A percentile compares a stretch with the other conserved stretches of the same genome.
Evolutionary conservation across 2,113 vertebrate species (phyloP).

Genomic region (Melanostigma gelatinosum): DNA sequence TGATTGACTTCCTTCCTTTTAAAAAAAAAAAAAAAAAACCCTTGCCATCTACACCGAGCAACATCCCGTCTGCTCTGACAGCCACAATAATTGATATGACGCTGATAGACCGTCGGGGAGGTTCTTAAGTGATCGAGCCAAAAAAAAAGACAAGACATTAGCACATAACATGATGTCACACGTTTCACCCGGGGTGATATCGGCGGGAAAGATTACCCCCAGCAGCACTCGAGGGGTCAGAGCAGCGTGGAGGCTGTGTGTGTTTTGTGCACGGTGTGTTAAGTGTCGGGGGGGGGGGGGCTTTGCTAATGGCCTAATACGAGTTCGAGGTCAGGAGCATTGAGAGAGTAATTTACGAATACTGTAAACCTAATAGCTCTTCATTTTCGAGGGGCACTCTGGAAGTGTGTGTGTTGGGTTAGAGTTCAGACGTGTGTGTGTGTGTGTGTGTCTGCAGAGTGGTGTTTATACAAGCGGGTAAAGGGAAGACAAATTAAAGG

Average conservation of each 20-base stretch:
- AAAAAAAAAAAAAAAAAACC: conserved; percentile 22
- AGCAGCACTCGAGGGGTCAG: conserved; percentile 24
- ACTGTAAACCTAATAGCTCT: conserved; percentile 38
- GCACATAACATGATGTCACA: conserved; percentile 16
- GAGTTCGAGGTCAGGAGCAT: conserved; percentile 30
- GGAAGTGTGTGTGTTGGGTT: conserved; percentile 12
- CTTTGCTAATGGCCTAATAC: conserved; percentile 55
- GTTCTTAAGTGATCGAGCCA: conserved; percentile 21
- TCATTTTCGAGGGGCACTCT: conserved; percentile 32
- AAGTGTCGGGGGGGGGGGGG: conserved; percentile 43
- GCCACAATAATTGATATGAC: conserved; percentile 15
- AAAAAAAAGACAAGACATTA: conserved; percentile 27
- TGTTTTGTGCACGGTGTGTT: conserved; percentile 33
- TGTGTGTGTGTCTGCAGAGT: neutral
- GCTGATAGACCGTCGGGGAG: conserved; percentile 30
- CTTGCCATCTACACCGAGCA: neutral
- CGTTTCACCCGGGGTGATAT: conserved; percentile 6
- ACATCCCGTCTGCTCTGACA: conserved; percentile 23
- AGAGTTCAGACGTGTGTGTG: conserved; percentile 1
- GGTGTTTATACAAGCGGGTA: neutral
- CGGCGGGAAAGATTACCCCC: neutral
- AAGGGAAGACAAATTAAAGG: conserved; percentile 10
- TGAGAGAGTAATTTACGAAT: conserved; percentile 35
- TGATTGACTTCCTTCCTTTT: conserved; percentile 26
- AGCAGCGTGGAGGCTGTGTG: conserved; percentile 14